Conservation (phyloP, 2,797 vertebrate genomes). For the Diglossa cyanea region DNA sequence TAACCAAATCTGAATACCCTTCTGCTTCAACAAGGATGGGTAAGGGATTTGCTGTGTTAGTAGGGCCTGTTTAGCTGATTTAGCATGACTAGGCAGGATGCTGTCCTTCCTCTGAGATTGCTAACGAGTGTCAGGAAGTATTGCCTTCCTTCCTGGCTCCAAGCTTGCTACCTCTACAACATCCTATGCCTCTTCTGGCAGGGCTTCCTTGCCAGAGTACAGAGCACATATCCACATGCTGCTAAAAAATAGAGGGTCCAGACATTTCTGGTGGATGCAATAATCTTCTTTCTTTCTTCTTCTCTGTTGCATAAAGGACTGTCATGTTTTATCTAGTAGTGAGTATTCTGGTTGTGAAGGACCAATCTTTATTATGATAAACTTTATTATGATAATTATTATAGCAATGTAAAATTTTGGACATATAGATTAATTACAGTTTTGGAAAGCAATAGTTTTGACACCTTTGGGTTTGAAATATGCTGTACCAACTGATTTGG, state of each 20-base stretch:
- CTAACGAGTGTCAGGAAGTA: conserved; percentile 25
- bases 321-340: background rate
- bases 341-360: background rate
- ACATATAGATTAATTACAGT: background rate
- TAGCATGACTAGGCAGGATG: conserved; percentile 37
- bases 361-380: background rate
- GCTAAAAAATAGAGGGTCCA: background rate
- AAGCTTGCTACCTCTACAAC: background rate
- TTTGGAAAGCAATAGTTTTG: background rate
- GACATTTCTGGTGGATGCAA: background rate
- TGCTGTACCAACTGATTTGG: background rate
- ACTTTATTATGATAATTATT: background rate
- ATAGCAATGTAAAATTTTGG: background rate
- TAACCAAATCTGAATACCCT: background rate
- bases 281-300: background rate
- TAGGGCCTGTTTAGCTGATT: background rate
- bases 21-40: background rate
- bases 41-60: background rate
- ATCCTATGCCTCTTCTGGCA: background rate
- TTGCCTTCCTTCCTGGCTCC: conserved; percentile 29
- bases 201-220: background rate
- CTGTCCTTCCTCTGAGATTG: conserved; percentile 8
- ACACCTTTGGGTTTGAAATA: background rate
- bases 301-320: background rate
- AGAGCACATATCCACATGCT: background rate